These are phyloP conservation scores for Colinus virginianus DNA, from an alignment of 2,113 vertebrate species.

Conservation along the genomic window DNA sequence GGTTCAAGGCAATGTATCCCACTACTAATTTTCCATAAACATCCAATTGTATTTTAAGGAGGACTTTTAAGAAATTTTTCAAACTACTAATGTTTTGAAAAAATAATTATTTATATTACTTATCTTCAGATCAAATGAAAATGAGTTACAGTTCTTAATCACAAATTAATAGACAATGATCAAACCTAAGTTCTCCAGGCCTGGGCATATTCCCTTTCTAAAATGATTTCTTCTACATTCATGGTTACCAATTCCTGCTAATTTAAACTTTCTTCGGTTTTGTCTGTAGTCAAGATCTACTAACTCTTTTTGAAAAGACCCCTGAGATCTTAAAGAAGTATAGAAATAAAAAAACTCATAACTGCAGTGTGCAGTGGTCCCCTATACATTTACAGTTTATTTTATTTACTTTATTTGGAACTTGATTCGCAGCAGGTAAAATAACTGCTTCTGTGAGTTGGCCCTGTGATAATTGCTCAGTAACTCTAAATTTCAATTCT, in stretches of 20 bases:
- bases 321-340: background rate
- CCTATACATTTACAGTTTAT: background rate
- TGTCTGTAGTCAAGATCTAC: background rate
- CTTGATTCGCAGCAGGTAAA: background rate
- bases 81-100: background rate
- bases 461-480: background rate
- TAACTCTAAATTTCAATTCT: conserved; percentile 34
- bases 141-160: background rate
- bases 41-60: background rate
- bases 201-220: background rate
- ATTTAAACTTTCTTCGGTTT: background rate
- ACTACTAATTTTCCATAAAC: background rate
- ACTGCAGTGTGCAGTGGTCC: background rate
- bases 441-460: background rate
- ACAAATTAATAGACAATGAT: background rate
- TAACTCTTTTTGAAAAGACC: background rate
- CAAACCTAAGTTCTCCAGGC: background rate
- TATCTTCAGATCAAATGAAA: background rate
- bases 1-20: background rate
- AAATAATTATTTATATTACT: background rate
- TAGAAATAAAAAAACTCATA: background rate
- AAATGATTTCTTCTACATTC: background rate
- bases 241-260: background rate
- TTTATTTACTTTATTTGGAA: background rate
- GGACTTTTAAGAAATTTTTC: background rate